Percentiles rank a stretch among this genome's conserved stretches.
These are phyloP conservation scores for Cerastis rubricosa DNA, from an alignment of 2,888 invertebrate species.

Conservation along the genomic window DNA sequence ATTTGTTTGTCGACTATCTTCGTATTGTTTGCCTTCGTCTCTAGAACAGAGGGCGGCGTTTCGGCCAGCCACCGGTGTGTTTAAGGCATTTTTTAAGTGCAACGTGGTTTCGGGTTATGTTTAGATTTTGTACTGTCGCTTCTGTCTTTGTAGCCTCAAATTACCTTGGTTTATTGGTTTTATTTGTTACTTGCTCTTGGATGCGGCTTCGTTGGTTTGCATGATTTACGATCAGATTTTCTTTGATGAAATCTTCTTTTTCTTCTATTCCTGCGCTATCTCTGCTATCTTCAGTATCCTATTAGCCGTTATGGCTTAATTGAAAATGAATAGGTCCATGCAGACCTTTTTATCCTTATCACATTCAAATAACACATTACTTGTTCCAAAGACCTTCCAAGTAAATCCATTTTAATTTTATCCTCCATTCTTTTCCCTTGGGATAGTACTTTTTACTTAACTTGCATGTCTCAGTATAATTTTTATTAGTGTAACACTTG, in stretches of 20 bases:
- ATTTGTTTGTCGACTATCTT: conserved; percentile 90
- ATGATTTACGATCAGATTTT: conserved; percentile 37
- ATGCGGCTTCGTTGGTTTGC: conserved; percentile 22
- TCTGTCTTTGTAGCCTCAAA: conserved; percentile 73
- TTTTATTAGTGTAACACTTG: conserved; percentile 65
- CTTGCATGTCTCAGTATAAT: conserved; percentile 20
- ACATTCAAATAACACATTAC: conserved; percentile 7
- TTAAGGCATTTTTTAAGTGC: conserved; percentile 83
- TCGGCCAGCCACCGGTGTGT: conserved; percentile 85
- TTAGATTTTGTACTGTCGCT: conserved; percentile 76
- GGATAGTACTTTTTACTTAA: conserved; percentile 42
- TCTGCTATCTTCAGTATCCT: background rate
- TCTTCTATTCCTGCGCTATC: background rate
- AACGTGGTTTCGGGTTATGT: conserved; percentile 83
- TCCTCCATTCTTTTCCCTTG: conserved; percentile 32
- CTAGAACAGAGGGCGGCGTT: conserved; percentile 90
- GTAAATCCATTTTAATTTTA: conserved; percentile 33
- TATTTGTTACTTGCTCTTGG: conserved; percentile 46
- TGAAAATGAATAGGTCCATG: background rate
- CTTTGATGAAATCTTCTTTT: background rate
- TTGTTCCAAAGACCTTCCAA: conserved; percentile 1
- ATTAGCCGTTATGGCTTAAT: background rate
- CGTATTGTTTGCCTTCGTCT: conserved; percentile 88
- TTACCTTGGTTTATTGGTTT: conserved; percentile 63
- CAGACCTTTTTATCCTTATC: background rate